Conservation (phyloP, 2,888 invertebrate species). For the Morpho helenor region DNA sequence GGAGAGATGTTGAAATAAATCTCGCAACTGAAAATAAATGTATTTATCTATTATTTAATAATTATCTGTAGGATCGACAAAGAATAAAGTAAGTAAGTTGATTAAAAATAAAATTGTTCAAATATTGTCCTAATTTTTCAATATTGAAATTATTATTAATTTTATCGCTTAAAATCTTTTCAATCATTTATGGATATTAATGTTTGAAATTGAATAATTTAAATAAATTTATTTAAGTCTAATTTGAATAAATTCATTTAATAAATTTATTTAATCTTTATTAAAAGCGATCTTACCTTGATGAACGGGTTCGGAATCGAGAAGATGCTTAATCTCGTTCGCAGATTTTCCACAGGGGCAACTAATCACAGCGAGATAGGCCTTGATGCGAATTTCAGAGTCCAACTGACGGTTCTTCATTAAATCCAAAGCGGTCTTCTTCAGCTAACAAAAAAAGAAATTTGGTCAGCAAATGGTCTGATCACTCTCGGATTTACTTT, state of each 20-base stretch:
- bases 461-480: no score
- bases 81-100: background rate
- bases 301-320: constrained; percentile 86
- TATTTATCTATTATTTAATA: no score
- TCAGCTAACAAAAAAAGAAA: constrained; percentile 40
- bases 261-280: background rate
- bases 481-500: no score
- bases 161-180: no score
- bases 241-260: no score
- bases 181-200: background rate
- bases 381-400: constrained; percentile 92
- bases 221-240: no score
- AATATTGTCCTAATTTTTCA: no score
- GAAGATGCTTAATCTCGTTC: constrained; percentile 82
- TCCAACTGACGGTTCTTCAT: constrained; percentile 87
- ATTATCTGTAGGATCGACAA: background rate
- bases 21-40: constrained; percentile 82
- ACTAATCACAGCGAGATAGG: constrained; percentile 86
- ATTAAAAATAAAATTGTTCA: no score
- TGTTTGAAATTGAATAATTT: no score
- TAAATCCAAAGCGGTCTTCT: constrained; percentile 78
- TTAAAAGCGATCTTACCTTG: constrained; percentile 73
- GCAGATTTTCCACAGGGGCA: constrained; percentile 88
- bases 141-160: no score
- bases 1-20: constrained; percentile 90